Base-by-base conservation (phyloP, 2,888 invertebrate species). In the Carabus problematicus region DNA sequence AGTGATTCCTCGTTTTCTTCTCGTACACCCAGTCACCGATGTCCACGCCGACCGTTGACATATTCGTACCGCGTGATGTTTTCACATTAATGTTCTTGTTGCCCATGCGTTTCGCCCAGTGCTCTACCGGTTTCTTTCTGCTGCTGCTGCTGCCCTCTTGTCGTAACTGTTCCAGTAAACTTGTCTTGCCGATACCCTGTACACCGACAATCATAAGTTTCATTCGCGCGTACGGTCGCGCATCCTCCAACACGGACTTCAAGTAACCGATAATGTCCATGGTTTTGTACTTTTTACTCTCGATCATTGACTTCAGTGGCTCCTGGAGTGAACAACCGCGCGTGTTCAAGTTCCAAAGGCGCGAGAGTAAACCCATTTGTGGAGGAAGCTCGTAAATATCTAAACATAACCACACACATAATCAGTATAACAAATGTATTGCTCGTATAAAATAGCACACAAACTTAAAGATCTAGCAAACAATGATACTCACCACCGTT, bases 11-110 rank as follows among this genome's bases (percentile, higher is more conserved):
- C 7, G 90, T 85, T 78, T 93, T 90, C 78, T 93, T 93, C 80
- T 97, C 97, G 80, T 94, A 95, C 18, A 92, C 86, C 94, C 98
- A 97, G 73, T 95, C 93, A 54, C 95, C 94, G 74, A 99, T 97
- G 82, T 98, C 98, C 19, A 99, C 98, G 16, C 98, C 98, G 43
- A 98, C 98, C 0, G 98, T 98, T 0, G 97, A 97, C 80, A 98
- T 90, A 75, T 92, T 93, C 14, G 88, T 90, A 7, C 93, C 93
- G 69, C 91, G 88, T 0, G 89, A 87, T 1, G 90, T 91, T 77
- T 90, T 91, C 0, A 90, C 86, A 47, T 91, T 89, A 58, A 92
- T 89, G 74, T 90, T 90, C 77, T 93, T 92, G 80, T 95, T 95
- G 41, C 96, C 96, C 94, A 97, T 96, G 60, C 97, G 88, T 79